These are phyloP conservation scores for Trematocara marginatum DNA, from an alignment of 2,113 vertebrate species.

Conservation along the genomic window DNA sequence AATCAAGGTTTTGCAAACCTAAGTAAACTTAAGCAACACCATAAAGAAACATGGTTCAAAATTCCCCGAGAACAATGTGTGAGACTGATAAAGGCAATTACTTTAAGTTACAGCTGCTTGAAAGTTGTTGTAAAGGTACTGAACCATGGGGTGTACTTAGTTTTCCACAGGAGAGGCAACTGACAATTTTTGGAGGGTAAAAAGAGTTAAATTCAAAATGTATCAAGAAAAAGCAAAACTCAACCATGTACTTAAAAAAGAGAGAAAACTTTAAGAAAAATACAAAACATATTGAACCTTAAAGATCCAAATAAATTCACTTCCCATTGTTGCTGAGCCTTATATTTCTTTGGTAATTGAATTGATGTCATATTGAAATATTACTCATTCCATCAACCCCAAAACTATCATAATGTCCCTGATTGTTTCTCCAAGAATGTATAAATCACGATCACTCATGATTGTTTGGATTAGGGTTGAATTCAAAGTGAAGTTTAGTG, in stretches of 20 bases:
- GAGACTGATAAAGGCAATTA: not conserved
- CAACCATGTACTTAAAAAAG: not conserved
- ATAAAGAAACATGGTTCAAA: not conserved
- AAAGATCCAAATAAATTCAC: not conserved
- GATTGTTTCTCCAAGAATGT: not conserved
- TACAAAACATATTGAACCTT: not conserved
- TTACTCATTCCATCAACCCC: not conserved
- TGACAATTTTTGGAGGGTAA: not conserved
- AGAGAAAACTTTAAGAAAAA: not conserved
- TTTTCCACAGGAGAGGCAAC: not conserved
- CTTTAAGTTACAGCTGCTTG: not conserved
- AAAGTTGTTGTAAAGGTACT: not conserved
- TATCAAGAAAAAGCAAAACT: not conserved
- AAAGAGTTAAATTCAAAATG: not conserved
- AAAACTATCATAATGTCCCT: not conserved
- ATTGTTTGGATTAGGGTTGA: not conserved
- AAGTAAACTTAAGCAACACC: not conserved
- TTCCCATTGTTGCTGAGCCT: not conserved
- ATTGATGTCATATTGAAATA: not conserved
- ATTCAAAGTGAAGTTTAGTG: not conserved
- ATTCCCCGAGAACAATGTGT: not conserved
- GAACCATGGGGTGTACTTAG: not conserved
- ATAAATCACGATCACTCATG: not conserved
- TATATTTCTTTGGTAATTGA: not conserved
- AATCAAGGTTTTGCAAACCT: not conserved